Percentiles rank a stretch among this genome's conserved stretches.
Conservation (phyloP, 1,140 invertebrate genomes). For the Dysdera silvatica region DNA sequence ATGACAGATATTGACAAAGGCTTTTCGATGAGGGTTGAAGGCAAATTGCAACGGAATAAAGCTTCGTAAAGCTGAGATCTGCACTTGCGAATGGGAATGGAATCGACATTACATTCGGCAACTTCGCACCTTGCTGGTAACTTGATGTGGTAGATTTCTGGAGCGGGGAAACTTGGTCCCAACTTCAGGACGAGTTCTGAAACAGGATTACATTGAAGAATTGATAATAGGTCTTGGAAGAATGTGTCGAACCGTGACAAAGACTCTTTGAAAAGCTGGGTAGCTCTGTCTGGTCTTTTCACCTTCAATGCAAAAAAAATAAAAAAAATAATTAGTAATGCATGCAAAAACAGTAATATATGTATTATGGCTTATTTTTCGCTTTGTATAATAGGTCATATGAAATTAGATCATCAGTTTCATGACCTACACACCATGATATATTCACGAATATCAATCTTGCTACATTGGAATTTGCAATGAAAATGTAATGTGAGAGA, state of each 20-base stretch:
- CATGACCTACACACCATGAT: no score
- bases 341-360: no score
- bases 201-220: constrained; percentile 8
- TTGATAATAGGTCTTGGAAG: neutral
- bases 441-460: no score
- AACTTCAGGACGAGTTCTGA: constrained; percentile 18
- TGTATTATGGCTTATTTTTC: no score
- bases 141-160: constrained; percentile 14
- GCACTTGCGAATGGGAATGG: neutral
- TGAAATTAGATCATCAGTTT: no score
- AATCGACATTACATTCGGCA: neutral
- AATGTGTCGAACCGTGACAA: constrained; percentile 8
- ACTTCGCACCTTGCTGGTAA: neutral
- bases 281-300: neutral
- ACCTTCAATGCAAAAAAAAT: no score
- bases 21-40: neutral
- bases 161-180: constrained; percentile 15
- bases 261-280: constrained; percentile 3
- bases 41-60: neutral
- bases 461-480: no score
- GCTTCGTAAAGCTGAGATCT: neutral
- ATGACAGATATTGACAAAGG: constrained; percentile 9
- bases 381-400: no score
- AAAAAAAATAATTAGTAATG: no score
- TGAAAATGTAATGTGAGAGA: no score